Evolutionary conservation across 2,797 vertebrate species (phyloP).

Genomic region (Tapera naevia): DNA sequence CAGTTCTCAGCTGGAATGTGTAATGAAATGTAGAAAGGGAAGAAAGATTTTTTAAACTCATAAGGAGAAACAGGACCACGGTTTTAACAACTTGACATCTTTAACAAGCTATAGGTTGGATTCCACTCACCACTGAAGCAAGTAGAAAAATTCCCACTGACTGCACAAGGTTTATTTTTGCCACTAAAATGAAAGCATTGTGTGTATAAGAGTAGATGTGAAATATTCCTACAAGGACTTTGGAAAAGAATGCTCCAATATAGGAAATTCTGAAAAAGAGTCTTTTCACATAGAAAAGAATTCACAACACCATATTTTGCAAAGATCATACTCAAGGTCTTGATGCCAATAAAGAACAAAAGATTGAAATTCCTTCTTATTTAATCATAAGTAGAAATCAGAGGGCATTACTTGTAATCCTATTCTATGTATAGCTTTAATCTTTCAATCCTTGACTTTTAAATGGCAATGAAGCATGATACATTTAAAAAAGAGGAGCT

Average conservation of each 20-base stretch:
- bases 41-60: background rate
- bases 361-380: background rate
- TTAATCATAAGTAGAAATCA: slow-evolving; percentile 24
- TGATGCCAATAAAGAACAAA: background rate
- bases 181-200: background rate
- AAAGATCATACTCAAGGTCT: background rate
- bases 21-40: slow-evolving; percentile 21
- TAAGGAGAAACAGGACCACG: background rate
- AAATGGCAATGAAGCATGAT: background rate
- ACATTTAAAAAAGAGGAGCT: background rate
- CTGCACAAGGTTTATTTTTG: background rate
- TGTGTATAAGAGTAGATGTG: background rate
- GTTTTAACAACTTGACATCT: slow-evolving; percentile 4
- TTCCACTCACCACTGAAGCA: background rate
- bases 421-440: background rate
- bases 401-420: background rate
- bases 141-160: slow-evolving; percentile 5
- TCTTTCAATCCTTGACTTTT: slow-evolving; percentile 19
- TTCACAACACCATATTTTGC: background rate
- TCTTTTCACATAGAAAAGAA: background rate
- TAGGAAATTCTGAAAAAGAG: background rate
- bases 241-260: background rate
- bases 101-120: slow-evolving; percentile 13
- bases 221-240: background rate
- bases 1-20: slow-evolving; percentile 21